phyloP scores from a whole-genome alignment of 2,888 invertebrate species.

The Hetaerina titia region DNA sequence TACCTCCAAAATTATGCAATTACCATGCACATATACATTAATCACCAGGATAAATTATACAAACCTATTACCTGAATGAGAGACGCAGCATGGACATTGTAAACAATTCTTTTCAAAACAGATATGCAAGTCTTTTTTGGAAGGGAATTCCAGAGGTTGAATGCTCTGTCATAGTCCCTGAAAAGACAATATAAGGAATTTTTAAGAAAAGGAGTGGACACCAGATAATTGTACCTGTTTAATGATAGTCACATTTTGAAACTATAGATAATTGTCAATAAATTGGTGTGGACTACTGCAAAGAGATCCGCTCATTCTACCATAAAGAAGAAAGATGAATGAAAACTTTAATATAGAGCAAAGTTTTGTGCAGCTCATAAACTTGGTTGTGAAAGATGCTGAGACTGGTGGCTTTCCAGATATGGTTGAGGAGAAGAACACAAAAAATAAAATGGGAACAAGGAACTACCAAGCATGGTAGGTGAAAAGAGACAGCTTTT shows the following conservation, averaged over 20 bases:
- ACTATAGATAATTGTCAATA: no score
- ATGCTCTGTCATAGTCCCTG: conserved; percentile 43
- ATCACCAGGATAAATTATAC: neutral
- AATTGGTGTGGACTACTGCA: no score
- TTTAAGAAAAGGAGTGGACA: neutral
- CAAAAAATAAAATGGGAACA: no score
- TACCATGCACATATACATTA: neutral
- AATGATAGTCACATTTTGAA: neutral
- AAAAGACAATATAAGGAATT: neutral
- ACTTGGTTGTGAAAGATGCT: no score
- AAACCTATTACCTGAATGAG: neutral
- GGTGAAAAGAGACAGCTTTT: no score
- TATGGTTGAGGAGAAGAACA: no score
- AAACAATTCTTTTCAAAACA: conserved; percentile 30
- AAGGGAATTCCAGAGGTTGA: neutral
- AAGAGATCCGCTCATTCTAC: no score
- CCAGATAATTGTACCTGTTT: neutral
- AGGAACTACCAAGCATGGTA: no score
- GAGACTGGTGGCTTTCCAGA: no score
- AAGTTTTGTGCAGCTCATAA: no score
- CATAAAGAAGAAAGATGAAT: no score
- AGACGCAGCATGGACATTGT: neutral
- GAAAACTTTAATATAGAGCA: no score
- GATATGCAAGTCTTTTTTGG: conserved; percentile 38
- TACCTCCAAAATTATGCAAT: neutral